Conservation (phyloP, 2,113 vertebrate species). For the Hystrix cristata region DNA sequence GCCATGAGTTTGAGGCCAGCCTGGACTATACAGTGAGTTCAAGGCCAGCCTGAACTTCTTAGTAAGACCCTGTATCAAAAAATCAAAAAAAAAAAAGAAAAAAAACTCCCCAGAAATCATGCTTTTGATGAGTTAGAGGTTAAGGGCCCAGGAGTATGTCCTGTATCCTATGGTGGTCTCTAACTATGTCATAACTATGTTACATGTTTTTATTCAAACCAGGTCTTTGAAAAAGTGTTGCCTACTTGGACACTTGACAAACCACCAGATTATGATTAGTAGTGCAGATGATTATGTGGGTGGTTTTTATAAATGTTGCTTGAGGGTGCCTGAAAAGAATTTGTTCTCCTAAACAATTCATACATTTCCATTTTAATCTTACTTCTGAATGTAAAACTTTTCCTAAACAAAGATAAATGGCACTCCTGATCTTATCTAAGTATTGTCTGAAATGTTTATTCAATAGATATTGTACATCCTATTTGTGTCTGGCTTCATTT, state of each 20-base stretch:
- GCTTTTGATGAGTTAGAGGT: background rate
- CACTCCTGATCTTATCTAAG: slow-evolving; percentile 12
- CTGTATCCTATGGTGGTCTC: background rate
- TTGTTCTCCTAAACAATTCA: slow-evolving; percentile 59
- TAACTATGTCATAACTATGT: background rate
- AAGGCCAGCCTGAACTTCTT: too few species aligned
- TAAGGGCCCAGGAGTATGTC: background rate
- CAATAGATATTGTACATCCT: slow-evolving; percentile 30
- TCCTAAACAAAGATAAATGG: slow-evolving; percentile 33
- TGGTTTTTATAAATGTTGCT: slow-evolving; percentile 46
- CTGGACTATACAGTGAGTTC: too few species aligned
- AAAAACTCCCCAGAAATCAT: too few species aligned
- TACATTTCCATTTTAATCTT: slow-evolving; percentile 21
- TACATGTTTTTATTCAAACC: slow-evolving; percentile 7
- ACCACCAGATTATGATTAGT: slow-evolving; percentile 14
- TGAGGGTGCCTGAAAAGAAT: slow-evolving; percentile 38
- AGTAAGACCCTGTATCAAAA: too few species aligned
- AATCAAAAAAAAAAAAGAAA: too few species aligned
- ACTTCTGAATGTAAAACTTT: slow-evolving; percentile 16
- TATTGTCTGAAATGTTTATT: slow-evolving; percentile 51
- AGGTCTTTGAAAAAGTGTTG: slow-evolving; percentile 9
- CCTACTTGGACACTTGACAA: background rate
- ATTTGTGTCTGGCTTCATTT: slow-evolving; percentile 38
- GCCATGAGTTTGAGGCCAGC: too few species aligned
- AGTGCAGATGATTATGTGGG: background rate